Evolutionary conservation across 2,888 invertebrate genomes (phyloP).

Genomic region (Latheticus oryzae): DNA sequence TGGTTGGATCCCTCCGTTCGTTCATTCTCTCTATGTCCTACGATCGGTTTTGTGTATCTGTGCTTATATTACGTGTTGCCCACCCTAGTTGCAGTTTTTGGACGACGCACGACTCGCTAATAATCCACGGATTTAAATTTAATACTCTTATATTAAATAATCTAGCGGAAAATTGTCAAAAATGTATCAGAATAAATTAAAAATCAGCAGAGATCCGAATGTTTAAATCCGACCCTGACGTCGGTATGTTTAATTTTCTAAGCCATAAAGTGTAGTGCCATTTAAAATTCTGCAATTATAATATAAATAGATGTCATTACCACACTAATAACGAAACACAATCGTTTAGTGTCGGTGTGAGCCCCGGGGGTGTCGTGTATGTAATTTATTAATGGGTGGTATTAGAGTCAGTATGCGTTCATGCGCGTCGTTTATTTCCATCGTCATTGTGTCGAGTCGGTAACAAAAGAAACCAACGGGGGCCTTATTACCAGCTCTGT

Average conservation of each 20-base stretch:
- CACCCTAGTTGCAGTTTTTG: slow-evolving; percentile 47
- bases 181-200: slow-evolving; percentile 42
- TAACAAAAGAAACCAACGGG: slow-evolving; percentile 59
- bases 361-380: slow-evolving; percentile 63
- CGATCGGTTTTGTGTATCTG: slow-evolving; percentile 50
- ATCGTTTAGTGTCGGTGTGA: slow-evolving; percentile 63
- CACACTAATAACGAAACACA: slow-evolving; percentile 65
- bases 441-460: slow-evolving; percentile 52
- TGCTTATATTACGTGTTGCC: slow-evolving; percentile 44
- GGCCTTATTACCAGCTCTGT: slow-evolving; percentile 53
- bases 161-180: slow-evolving; percentile 63
- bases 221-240: slow-evolving; percentile 47
- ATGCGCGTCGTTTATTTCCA: slow-evolving; percentile 62
- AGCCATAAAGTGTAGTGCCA: slow-evolving; percentile 62
- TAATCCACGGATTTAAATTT: slow-evolving; percentile 59
- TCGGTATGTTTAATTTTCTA: slow-evolving; percentile 58
- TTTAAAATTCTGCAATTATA: slow-evolving; percentile 67
- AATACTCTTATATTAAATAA: slow-evolving; percentile 63
- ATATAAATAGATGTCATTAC: slow-evolving; percentile 67
- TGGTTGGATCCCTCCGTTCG: slow-evolving; percentile 64
- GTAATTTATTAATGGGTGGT: slow-evolving; percentile 66
- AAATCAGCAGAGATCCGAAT: too few relatives aligned
- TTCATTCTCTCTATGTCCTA: slow-evolving; percentile 48
- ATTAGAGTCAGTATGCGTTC: slow-evolving; percentile 59
- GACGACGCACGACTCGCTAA: slow-evolving; percentile 51